phyloP scores from a whole-genome alignment of 1,140 invertebrate genomes.

The Globodera rostochiensis region DNA sequence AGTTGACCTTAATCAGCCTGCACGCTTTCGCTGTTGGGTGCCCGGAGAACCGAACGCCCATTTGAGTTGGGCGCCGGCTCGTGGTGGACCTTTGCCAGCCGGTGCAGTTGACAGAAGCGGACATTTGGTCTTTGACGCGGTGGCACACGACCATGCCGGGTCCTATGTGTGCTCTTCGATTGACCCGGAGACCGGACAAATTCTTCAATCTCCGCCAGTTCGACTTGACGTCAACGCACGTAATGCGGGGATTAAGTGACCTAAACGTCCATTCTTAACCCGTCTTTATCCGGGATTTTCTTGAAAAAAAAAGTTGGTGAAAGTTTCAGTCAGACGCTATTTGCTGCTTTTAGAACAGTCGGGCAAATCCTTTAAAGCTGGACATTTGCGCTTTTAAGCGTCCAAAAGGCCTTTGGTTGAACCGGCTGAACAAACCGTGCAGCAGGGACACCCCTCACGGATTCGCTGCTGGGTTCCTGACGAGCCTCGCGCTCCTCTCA shows the following conservation, averaged over 20 bases:
- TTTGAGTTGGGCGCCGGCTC: slow-evolving; percentile 45
- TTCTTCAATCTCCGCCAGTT: slow-evolving; percentile 51
- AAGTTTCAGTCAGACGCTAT: background rate
- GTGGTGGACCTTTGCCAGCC: slow-evolving; percentile 46
- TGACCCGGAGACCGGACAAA: slow-evolving; percentile 52
- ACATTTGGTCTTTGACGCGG: slow-evolving; percentile 52
- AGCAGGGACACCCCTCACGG: slow-evolving; percentile 47
- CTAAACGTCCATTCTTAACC: background rate
- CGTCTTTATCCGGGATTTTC: background rate
- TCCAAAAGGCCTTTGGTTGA: slow-evolving; percentile 54
- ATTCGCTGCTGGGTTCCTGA: slow-evolving; percentile 63
- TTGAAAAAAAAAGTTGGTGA: background rate
- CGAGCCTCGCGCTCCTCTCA: slow-evolving; percentile 36
- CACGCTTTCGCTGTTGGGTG: slow-evolving; percentile 59
- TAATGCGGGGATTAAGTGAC: background rate
- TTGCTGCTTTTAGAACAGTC: slow-evolving; percentile 11
- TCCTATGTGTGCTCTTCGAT: slow-evolving; percentile 32
- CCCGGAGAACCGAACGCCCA: slow-evolving; percentile 60
- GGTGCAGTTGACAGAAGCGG: slow-evolving; percentile 56
- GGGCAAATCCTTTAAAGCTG: too few species aligned
- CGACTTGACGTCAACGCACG: slow-evolving; percentile 52
- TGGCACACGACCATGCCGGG: slow-evolving; percentile 45
- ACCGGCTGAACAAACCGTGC: slow-evolving; percentile 57
- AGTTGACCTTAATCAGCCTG: slow-evolving; percentile 51
- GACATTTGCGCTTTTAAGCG: too few species aligned